Evolutionary conservation across 2,797 vertebrate species (phyloP).

Genomic region (Danio choprae): DNA sequence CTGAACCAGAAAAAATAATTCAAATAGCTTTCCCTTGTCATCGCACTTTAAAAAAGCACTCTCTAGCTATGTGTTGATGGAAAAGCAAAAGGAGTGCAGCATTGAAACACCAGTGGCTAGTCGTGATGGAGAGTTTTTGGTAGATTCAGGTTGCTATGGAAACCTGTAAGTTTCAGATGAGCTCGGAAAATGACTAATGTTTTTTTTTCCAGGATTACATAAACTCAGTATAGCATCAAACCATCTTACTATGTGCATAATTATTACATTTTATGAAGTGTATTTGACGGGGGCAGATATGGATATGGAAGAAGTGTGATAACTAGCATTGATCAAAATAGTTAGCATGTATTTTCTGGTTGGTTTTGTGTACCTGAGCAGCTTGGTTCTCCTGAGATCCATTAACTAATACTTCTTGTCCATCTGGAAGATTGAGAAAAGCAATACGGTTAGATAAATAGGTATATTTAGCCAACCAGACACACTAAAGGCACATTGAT

Average conservation of each 20-base stretch:
- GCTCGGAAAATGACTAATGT: slow-evolving; percentile 51
- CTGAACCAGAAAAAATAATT: slow-evolving; percentile 4
- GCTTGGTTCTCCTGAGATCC: slow-evolving; percentile 76
- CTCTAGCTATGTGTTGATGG: slow-evolving; percentile 16
- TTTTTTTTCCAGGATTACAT: slow-evolving; percentile 52
- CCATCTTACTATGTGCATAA: slow-evolving; percentile 7
- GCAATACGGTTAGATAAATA: background rate
- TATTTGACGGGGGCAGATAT: background rate
- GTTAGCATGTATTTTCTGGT: slow-evolving; percentile 55
- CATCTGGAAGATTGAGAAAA: slow-evolving; percentile 73
- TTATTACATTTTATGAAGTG: slow-evolving; percentile 14
- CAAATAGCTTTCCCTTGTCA: slow-evolving; percentile 24
- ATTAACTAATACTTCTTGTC: slow-evolving; percentile 80
- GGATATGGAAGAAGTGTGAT: background rate
- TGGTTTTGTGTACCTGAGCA: slow-evolving; percentile 68
- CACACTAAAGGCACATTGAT: background rate
- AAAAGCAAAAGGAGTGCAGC: slow-evolving; percentile 32
- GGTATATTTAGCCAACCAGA: background rate
- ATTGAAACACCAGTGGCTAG: slow-evolving; percentile 45
- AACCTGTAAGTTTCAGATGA: slow-evolving; percentile 48
- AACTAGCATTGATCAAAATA: background rate
- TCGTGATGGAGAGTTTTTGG: slow-evolving; percentile 56
- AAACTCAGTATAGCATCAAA: slow-evolving; percentile 40
- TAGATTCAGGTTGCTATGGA: slow-evolving; percentile 54
- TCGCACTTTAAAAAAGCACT: slow-evolving; percentile 19